Evolutionary conservation across 2,888 invertebrate genomes (phyloP).

Genomic region (Prostheceraeus crozeri): DNA sequence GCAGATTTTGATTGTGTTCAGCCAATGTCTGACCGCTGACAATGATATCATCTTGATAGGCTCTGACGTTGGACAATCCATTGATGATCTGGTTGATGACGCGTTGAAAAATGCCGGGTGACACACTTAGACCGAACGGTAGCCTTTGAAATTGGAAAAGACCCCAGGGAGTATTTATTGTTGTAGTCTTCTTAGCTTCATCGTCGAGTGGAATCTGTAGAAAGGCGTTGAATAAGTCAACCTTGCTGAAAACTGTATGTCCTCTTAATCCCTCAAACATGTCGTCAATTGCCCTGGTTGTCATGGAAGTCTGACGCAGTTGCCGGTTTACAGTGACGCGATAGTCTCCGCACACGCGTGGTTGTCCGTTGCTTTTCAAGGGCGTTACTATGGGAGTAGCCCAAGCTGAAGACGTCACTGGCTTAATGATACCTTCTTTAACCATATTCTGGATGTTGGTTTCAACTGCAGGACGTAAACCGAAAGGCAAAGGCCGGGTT

Average conservation of each 20-base stretch:
- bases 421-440: slow-evolving; percentile 9
- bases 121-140: slow-evolving; percentile 3
- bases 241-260: neutral
- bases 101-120: neutral
- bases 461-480: slow-evolving; percentile 4
- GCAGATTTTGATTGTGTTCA: slow-evolving; percentile 5
- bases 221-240: slow-evolving; percentile 7
- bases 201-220: neutral
- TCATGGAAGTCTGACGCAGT: slow-evolving; percentile 1
- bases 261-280: slow-evolving; percentile 19
- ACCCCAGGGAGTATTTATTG: neutral
- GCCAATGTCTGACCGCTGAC: neutral
- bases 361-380: neutral
- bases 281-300: slow-evolving; percentile 12
- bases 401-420: neutral
- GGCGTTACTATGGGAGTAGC: slow-evolving; percentile 18
- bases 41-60: slow-evolving; percentile 9
- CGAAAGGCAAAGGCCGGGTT: neutral
- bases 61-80: slow-evolving; percentile 7
- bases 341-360: slow-evolving; percentile 17
- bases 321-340: slow-evolving; percentile 6
- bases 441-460: neutral
- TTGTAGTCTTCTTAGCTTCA: neutral
- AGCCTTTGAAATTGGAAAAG: neutral
- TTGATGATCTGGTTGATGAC: neutral